Evolutionary conservation across 2,888 invertebrate species (phyloP).

Genomic region (Frankliniella fusca): DNA sequence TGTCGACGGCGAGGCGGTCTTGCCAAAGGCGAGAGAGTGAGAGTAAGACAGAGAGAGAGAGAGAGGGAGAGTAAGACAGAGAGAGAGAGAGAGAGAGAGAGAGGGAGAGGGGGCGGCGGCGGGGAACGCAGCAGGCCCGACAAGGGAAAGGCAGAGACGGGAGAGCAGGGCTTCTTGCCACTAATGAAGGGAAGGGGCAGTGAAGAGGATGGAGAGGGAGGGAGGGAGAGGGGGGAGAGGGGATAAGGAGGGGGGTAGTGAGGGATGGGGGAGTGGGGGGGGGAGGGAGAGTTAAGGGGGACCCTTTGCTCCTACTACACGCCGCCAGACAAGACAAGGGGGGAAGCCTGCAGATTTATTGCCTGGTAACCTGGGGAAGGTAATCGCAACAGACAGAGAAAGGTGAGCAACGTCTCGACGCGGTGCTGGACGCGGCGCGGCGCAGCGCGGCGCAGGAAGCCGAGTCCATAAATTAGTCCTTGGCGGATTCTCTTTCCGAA

Average conservation of each 20-base stretch:
- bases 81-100: neutral
- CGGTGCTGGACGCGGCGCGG: neutral
- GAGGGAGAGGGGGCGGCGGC: neutral
- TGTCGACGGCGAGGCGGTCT: neutral
- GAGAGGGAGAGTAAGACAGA: neutral
- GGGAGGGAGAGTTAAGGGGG: neutral
- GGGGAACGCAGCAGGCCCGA: neutral
- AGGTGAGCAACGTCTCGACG: neutral
- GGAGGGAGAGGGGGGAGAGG: neutral
- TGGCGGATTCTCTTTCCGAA: neutral
- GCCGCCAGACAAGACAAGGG: constrained; percentile 6
- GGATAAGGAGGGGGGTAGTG: neutral
- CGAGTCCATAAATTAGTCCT: neutral
- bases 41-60: neutral
- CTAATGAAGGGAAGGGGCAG: constrained; percentile 6
- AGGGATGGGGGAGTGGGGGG: neutral
- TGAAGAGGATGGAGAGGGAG: neutral
- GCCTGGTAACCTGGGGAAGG: constrained; percentile 5
- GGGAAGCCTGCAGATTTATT: constrained; percentile 12
- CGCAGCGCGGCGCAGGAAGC: neutral
- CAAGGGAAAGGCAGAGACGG: neutral
- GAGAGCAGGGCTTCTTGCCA: constrained; percentile 2
- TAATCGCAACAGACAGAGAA: constrained; percentile 7
- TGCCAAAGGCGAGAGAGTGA: neutral
- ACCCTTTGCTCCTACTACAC: neutral